These are phyloP conservation scores for Cherax destructor DNA, from an alignment of 1,140 invertebrate species.

Conservation along the genomic window DNA sequence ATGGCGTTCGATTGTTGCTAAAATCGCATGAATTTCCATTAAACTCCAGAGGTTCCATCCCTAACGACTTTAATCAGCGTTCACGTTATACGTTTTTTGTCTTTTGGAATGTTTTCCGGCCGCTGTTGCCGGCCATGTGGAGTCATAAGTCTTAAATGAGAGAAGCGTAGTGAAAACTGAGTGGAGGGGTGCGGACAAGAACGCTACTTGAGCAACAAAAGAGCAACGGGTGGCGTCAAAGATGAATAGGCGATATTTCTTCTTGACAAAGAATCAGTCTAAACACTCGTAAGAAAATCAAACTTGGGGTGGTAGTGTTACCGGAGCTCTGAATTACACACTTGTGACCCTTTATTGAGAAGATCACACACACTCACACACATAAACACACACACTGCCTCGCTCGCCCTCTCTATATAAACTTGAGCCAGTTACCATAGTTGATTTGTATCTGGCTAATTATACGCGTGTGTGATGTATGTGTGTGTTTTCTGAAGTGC, in stretches of 20 bases:
- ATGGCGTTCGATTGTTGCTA: conserved; percentile 39
- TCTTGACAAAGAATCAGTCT: conserved; percentile 37
- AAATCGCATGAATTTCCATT: conserved; percentile 8
- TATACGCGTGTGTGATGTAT: background rate
- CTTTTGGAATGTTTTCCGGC: background rate
- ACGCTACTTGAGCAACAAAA: conserved; percentile 30
- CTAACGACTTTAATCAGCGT: background rate
- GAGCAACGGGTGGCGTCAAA: conserved; percentile 47
- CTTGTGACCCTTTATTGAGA: background rate
- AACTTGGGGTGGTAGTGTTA: conserved; percentile 26
- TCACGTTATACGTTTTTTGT: background rate
- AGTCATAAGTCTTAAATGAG: background rate
- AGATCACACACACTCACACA: background rate
- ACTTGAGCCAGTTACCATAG: background rate
- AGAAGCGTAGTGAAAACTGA: background rate
- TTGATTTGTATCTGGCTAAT: background rate
- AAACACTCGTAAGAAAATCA: conserved; percentile 51
- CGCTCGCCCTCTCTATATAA: background rate
- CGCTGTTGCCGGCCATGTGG: background rate
- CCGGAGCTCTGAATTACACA: background rate
- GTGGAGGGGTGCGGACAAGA: conserved; percentile 17
- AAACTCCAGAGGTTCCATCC: background rate
- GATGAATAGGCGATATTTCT: conserved; percentile 59
- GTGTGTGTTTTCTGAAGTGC: no score
- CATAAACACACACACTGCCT: no score